Base-by-base conservation (phyloP, 2,113 vertebrate species). In the Agapornis roseicollis region DNA sequence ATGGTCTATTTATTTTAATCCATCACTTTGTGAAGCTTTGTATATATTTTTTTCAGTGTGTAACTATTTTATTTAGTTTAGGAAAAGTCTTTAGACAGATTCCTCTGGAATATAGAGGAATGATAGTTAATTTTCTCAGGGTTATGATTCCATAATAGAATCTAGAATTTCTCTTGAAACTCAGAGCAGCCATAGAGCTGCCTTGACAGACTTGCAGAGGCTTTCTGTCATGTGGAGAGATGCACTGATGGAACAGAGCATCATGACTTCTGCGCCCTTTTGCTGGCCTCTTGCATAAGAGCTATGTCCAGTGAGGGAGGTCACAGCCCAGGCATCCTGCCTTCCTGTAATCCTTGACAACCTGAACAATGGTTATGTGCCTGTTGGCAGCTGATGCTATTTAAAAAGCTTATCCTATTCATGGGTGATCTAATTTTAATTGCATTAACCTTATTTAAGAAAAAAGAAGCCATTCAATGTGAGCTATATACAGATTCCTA, bases 401-500 rank as follows among this genome's bases (percentile, higher is more conserved):
- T 95, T 96, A 46, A 86, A 97, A 88, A 88, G 76, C 90, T 97
- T 92, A 95, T 97, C 92, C 90, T 95, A 33, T 93, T 96, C 82
- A 69, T 77, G 47, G 49, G 77, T 87, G 82, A 96, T 90, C 92
- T 96, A 96, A 96, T 96, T 96, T 96, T 96, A 96, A 96, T 96
- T 97, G 93, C 80, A 84, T 97, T 95, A 94, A 81, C 88, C 88
- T 93, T 95, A 92, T 89, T 96, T 90, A 90, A 95, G 94, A 85
- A 96, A 88, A 89, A 92, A 89, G 33, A 80, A 91, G 69, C 80
- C 49, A 56, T 93, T 85, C 96, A 92, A 49, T 19, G 14, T 49
- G 80, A 78, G 65, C 88, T 96, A 72, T 78, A 69, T 90, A 80
- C 15, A 81, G 94, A 22, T 60, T 53, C 0, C 1, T 88, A 81